Evolutionary conservation across 2,113 vertebrate genomes (phyloP).

Genomic region (Brachirus orientalis): DNA sequence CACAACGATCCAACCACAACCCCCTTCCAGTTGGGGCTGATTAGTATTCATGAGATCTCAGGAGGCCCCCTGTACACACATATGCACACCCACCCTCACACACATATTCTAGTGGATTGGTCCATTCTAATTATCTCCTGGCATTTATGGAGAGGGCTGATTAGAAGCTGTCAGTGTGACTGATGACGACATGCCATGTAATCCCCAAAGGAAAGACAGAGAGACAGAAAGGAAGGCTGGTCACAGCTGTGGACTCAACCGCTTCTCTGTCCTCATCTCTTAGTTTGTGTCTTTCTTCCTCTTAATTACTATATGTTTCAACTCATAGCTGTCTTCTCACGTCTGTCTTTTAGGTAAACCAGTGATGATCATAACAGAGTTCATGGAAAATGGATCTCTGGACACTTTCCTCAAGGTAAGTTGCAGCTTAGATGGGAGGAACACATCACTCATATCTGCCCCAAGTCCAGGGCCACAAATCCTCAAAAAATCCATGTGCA

Average conservation of each 20-base stretch:
- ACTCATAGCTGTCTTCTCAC: conserved; percentile 53
- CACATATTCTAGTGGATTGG: conserved; percentile 70
- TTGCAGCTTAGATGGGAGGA: conserved; percentile 20
- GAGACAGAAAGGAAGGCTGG: conserved; percentile 53
- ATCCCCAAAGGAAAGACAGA: conserved; percentile 57
- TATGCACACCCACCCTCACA: conserved; percentile 23
- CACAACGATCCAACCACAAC: conserved; percentile 53
- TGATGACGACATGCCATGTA: conserved; percentile 78
- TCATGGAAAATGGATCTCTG: conserved; percentile 98
- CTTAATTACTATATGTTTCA: conserved; percentile 34
- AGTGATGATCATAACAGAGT: conserved; percentile 98
- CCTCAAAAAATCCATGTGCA: conserved; percentile 15
- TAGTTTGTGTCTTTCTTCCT: conserved; percentile 42
- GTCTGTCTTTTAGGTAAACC: conserved; percentile 84
- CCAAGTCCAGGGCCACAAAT: conserved; percentile 21
- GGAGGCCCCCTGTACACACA: conserved; percentile 53
- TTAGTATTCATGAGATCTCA: conserved; percentile 82
- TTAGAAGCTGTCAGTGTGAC: conserved; percentile 83
- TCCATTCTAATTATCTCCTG: conserved; percentile 80
- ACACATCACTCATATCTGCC: background rate
- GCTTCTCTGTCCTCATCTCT: conserved; percentile 38
- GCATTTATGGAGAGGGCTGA: conserved; percentile 81
- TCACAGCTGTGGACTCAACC: conserved; percentile 64
- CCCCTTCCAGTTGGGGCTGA: conserved; percentile 70
- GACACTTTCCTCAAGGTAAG: conserved; percentile 97